Conservation (phyloP, 2,113 vertebrate species). For the Datnioides undecimradiatus region DNA sequence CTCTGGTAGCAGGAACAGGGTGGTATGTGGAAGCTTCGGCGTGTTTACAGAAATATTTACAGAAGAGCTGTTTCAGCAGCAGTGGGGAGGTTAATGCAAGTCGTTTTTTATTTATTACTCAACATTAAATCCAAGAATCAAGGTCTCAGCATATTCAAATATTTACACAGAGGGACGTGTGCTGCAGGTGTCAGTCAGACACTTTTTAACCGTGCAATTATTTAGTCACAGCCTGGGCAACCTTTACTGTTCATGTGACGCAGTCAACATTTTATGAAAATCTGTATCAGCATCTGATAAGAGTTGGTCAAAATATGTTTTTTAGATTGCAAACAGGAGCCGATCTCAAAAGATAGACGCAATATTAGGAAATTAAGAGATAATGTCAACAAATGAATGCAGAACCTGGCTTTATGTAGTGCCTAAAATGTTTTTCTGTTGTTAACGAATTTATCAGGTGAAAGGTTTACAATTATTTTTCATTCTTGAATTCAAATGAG, state of each 20-base stretch:
- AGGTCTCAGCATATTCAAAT: constrained; percentile 19
- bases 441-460: background rate
- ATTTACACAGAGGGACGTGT: constrained; percentile 25
- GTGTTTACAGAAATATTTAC: constrained; percentile 22
- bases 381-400: background rate
- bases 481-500: too few relatives aligned
- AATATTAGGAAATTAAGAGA: background rate
- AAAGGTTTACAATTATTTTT: background rate
- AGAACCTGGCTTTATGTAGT: background rate
- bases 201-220: too few relatives aligned
- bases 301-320: too few relatives aligned
- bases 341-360: background rate
- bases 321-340: too few relatives aligned
- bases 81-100: background rate
- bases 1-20: background rate
- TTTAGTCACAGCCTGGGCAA: background rate
- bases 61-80: constrained; percentile 21
- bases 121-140: background rate
- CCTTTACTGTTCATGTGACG: background rate
- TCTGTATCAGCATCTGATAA: background rate
- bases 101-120: background rate
- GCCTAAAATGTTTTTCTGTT: background rate
- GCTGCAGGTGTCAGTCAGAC: background rate
- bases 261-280: background rate
- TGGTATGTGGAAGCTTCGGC: background rate